Base-by-base conservation (phyloP, 1,140 invertebrate species). In the Heterodera carotae region DNA sequence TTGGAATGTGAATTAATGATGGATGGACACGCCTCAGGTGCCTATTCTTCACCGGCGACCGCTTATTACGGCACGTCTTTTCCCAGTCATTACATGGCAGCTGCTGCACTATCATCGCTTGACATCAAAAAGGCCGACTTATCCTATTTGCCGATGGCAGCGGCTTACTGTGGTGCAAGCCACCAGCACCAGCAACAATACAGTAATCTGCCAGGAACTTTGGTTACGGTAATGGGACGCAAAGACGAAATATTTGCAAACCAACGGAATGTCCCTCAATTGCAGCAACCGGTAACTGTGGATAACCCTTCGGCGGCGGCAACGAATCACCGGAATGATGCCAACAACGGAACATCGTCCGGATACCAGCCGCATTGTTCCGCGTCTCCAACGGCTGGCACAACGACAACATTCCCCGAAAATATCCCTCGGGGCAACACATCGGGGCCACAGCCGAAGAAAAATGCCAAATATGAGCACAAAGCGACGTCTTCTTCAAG, bases 61-160 rank as follows among this genome's bases (percentile, higher is more conserved):
- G 62, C 15, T 0, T 66, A 66, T 34, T 66, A 66, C 62, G 62
- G 62, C 5, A 22, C 62, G 1, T 66, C 62, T 66, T 66, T 66
- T 22, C 62, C 62, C 29, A 66, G 62, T 29, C 62, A 66, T 66
- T 66, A 66, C 62, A 22, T 22, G n/a, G 62, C 62, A 4, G 62
- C 62, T 18, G 62, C 62, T 2, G 62, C 62, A 1, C 62, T 66
- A 25, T 66, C 62, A 66, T 66, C 27, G 5, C 29, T 66, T 12
- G 62, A 66, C 33, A 31, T 66, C 10, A 66, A 66, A 34, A 66
- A 66, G 29, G 62, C 29, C 62, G 62, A 34, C 7, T 22, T 56
- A 18, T 56, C 15, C 18, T 56, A 56, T 22, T 56, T 56, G 62
- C 62, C 33, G 29, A 66, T 66, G 62, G 29, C 62, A 34, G 29